These are phyloP conservation scores for Hirtodrosophila trivittata DNA, from an alignment of 2,888 invertebrate genomes.

Conservation along the genomic window DNA sequence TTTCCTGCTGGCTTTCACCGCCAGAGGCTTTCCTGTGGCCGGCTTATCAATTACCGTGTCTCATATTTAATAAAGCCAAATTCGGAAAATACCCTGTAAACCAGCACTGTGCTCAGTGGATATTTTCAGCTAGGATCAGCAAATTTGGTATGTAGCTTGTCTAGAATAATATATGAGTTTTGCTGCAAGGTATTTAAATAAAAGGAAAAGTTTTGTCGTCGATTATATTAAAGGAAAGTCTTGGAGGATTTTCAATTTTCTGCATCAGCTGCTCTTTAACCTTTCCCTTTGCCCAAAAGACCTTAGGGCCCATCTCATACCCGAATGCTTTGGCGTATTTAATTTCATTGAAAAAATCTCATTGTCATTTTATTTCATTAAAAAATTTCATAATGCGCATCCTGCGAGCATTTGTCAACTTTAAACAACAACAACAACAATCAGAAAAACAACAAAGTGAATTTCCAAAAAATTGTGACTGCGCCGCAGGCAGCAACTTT, in stretches of 20 bases:
- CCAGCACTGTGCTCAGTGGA: too few relatives aligned
- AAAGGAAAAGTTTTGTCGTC: too few relatives aligned
- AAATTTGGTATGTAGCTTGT: too few relatives aligned
- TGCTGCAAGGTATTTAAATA: too few relatives aligned
- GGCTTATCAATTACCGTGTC: slow-evolving; percentile 4
- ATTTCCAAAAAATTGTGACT: slow-evolving; percentile 14
- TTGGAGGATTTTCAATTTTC: too few relatives aligned
- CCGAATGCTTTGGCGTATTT: slow-evolving; percentile 30
- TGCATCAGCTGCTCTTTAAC: too few relatives aligned
- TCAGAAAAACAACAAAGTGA: slow-evolving; percentile 27
- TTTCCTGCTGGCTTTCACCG: slow-evolving; percentile 33
- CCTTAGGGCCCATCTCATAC: too few relatives aligned
- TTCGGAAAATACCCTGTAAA: too few relatives aligned
- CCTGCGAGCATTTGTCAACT: slow-evolving; percentile 59
- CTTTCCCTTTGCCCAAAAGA: too few relatives aligned
- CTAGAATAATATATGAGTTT: too few relatives aligned
- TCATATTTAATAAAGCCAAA: background rate
- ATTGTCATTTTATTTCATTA: slow-evolving; percentile 75
- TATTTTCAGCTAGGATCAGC: background rate
- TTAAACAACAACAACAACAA: slow-evolving; percentile 26
- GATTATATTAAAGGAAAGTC: too few relatives aligned
- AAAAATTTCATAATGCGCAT: slow-evolving; percentile 69
- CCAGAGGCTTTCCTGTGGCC: slow-evolving; percentile 19
- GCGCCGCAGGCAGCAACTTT: slow-evolving; percentile 21
- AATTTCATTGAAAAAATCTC: slow-evolving; percentile 56